Conservation (phyloP, 2,888 invertebrate genomes). For the Amphiduros pacificus region DNA sequence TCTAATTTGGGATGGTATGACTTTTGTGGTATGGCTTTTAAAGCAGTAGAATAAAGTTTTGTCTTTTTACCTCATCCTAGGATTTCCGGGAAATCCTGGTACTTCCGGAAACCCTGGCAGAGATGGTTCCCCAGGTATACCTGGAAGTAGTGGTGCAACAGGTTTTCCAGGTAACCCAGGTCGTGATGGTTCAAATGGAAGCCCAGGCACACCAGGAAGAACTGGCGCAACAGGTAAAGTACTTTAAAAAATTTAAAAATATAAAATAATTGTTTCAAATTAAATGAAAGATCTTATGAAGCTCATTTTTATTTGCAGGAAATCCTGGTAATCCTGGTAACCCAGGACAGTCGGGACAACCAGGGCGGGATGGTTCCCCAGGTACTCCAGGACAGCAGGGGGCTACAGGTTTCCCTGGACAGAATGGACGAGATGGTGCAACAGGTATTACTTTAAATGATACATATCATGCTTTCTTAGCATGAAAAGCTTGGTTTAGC, state of each 20-base stretch:
- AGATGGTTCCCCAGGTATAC: background rate
- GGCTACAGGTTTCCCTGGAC: constrained; percentile 10
- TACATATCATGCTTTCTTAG: too few relatives aligned
- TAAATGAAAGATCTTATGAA: background rate
- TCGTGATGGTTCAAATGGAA: constrained; percentile 1
- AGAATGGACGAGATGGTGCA: background rate
- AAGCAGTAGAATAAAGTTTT: too few relatives aligned
- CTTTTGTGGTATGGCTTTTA: too few relatives aligned
- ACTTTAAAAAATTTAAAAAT: background rate
- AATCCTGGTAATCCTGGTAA: constrained; percentile 5
- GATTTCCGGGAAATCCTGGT: constrained; percentile 5
- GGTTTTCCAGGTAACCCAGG: constrained; percentile 10
- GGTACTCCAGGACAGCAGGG: constrained; percentile 14
- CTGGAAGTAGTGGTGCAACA: constrained; percentile 3
- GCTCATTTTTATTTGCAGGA: background rate
- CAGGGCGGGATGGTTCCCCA: background rate
- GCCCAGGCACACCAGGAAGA: constrained; percentile 5
- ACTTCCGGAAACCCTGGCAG: background rate
- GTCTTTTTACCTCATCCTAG: too few relatives aligned
- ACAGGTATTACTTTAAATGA: background rate
- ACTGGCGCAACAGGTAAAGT: background rate
- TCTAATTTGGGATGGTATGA: too few relatives aligned
- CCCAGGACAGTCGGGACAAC: background rate
- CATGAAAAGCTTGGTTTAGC: too few relatives aligned
- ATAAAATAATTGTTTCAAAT: background rate